Conservation (phyloP, 2,113 vertebrate species). For the Phalacrocorax pelagicus region DNA sequence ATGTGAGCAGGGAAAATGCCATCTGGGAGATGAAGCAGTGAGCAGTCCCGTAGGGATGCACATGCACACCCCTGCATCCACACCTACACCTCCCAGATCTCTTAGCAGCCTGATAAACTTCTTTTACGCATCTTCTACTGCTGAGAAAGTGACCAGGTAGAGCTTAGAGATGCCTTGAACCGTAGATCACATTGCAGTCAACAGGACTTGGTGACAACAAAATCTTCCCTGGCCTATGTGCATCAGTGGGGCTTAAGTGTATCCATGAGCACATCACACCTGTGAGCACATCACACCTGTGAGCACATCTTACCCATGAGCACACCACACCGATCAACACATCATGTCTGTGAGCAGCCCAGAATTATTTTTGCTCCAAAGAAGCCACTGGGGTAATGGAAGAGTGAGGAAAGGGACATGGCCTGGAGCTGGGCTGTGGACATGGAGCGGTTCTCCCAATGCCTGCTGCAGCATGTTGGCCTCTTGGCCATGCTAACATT, state of each 20-base stretch:
- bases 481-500: neutral
- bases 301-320: neutral
- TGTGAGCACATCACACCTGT: neutral
- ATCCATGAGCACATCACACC: neutral
- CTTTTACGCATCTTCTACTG: neutral
- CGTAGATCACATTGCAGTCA: neutral
- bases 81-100: neutral
- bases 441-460: rapidly evolving
- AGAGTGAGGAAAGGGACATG: neutral
- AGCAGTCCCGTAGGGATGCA: neutral
- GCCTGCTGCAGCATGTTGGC: neutral
- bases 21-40: neutral
- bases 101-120: neutral
- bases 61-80: no score
- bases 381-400: neutral
- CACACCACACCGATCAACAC: neutral
- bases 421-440: neutral
- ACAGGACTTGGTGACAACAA: neutral
- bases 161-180: neutral
- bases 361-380: neutral
- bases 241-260: neutral
- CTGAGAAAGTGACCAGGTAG: neutral
- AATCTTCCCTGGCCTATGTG: neutral
- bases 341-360: neutral
- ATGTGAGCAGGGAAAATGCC: neutral